Evolutionary conservation across 2,888 invertebrate genomes (phyloP).

Genomic region (Stenchaetothrips biformis): DNA sequence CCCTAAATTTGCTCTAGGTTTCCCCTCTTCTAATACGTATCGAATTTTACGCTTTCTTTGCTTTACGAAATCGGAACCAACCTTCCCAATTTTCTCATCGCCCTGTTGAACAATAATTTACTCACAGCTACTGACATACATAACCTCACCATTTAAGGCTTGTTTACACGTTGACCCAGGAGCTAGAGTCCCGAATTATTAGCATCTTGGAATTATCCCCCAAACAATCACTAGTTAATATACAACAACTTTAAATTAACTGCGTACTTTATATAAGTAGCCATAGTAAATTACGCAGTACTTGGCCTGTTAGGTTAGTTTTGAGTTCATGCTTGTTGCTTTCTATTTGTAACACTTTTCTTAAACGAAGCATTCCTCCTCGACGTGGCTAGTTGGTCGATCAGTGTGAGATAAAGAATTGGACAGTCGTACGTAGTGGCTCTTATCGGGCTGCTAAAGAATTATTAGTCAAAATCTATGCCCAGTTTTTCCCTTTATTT

Average conservation of each 20-base stretch:
- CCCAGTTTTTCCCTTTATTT: too few relatives aligned
- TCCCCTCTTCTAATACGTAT: not conserved
- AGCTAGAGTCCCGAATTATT: not conserved
- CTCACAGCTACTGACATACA: not conserved
- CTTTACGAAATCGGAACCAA: not conserved
- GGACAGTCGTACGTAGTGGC: too few relatives aligned
- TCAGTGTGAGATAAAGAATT: too few relatives aligned
- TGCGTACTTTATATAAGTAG: too few relatives aligned
- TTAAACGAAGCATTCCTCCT: not conserved
- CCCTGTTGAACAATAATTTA: too few relatives aligned
- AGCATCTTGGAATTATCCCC: not conserved
- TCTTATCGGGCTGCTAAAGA: too few relatives aligned
- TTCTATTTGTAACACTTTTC: not conserved
- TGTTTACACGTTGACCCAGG: not conserved
- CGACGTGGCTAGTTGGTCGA: not conserved
- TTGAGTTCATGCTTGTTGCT: not conserved
- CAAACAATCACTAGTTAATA: too few relatives aligned
- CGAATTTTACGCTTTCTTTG: not conserved
- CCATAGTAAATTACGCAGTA: not conserved
- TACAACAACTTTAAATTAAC: too few relatives aligned
- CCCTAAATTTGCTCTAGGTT: not conserved
- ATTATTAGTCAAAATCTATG: too few relatives aligned
- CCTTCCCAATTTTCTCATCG: too few relatives aligned
- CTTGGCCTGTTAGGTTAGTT: not conserved
- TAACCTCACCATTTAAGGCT: not conserved